A percentile compares a stretch with the other conserved stretches of the same genome.
These are phyloP conservation scores for Tupaia chinensis DNA, from an alignment of 2,113 vertebrate genomes.

Conservation along the genomic window DNA sequence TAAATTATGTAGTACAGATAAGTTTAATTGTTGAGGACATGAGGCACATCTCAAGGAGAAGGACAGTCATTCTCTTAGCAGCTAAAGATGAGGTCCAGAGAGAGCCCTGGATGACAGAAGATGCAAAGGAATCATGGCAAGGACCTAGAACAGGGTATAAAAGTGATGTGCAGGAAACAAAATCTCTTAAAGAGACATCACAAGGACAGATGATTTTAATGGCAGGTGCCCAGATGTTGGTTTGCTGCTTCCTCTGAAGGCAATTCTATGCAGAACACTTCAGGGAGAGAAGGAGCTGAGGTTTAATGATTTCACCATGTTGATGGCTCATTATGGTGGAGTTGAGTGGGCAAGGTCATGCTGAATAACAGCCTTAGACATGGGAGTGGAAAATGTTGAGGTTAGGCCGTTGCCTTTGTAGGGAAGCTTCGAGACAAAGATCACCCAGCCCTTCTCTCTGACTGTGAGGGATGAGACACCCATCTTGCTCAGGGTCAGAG, in stretches of 20 bases:
- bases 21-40: not conserved
- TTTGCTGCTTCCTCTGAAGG: not conserved
- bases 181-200: not conserved
- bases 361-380: not conserved
- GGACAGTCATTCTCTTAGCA: not conserved
- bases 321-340: not conserved
- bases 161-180: not conserved
- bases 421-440: not conserved
- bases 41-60: not conserved
- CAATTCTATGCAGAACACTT: not conserved
- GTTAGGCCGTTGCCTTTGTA: not conserved
- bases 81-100: not conserved
- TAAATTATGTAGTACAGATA: not conserved
- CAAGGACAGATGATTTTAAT: not conserved
- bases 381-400: not conserved
- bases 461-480: not conserved
- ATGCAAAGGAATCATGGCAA: not conserved
- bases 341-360: not conserved
- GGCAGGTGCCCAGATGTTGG: not conserved
- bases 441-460: not conserved
- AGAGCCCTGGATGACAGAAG: not conserved
- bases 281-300: not conserved
- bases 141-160: not conserved
- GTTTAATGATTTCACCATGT: not conserved
- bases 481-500: too few relatives aligned